phyloP scores from a whole-genome alignment of 2,797 vertebrate species.

The Amazonetta brasiliensis region DNA sequence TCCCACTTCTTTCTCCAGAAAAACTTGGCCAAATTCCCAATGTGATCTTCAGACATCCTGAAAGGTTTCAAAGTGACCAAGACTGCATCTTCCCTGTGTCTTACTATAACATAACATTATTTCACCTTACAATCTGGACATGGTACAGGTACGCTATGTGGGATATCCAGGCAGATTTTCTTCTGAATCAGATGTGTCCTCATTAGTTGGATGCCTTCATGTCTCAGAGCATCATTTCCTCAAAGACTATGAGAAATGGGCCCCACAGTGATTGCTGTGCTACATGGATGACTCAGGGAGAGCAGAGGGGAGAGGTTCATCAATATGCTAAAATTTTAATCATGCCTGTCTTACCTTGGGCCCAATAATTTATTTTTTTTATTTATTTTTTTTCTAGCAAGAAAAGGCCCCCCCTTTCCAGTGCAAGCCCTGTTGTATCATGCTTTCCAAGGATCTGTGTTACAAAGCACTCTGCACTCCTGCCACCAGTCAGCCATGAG shows the following conservation, averaged over 20 bases:
- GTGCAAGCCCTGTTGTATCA: neutral
- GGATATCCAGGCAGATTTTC: neutral
- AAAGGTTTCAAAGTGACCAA: neutral
- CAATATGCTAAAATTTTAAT: neutral
- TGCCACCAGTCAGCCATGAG: neutral
- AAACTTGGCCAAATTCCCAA: neutral
- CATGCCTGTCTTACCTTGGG: neutral
- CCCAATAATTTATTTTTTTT: neutral
- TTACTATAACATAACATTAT: neutral
- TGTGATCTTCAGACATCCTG: neutral
- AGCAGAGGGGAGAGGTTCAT: neutral
- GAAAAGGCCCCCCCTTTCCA: neutral
- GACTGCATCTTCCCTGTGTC: no score
- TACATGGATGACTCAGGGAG: no score
- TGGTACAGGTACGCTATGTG: fast-evolving
- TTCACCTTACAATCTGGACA: neutral
- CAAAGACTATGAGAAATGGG: neutral
- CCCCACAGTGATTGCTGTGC: neutral
- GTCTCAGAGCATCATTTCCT: neutral
- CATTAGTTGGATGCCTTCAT: neutral
- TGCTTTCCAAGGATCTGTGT: fast-evolving
- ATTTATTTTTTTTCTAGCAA: neutral
- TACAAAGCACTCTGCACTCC: neutral
- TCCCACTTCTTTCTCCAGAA: neutral
- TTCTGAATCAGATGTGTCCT: neutral